A percentile compares a stretch with the other conserved stretches of the same genome.
These are phyloP conservation scores for Oxycera nigricornis DNA, from an alignment of 2,888 invertebrate species.

Conservation along the genomic window DNA sequence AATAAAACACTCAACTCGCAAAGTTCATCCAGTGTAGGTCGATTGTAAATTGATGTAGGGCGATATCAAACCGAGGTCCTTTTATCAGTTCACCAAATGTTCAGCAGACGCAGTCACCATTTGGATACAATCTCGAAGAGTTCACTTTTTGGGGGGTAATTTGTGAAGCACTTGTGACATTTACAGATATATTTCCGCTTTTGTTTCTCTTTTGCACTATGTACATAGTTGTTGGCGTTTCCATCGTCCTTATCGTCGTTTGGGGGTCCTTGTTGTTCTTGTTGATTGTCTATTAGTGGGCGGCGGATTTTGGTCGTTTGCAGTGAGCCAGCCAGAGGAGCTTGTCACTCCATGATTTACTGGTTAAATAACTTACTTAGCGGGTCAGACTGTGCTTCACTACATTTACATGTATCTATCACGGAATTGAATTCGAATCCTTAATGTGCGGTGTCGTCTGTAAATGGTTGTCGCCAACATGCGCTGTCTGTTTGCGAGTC, in stretches of 20 bases:
- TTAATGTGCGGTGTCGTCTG: constrained; percentile 7
- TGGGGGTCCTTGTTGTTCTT: constrained; percentile 7
- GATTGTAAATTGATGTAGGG: no score
- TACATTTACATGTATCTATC: neutral
- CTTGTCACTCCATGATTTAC: constrained; percentile 39
- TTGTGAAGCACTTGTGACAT: constrained; percentile 36
- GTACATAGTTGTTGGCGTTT: neutral
- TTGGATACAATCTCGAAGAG: neutral
- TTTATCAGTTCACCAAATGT: neutral
- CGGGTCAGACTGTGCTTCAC: neutral
- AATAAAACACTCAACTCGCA: no score
- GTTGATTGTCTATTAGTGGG: constrained; percentile 11
- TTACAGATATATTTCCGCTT: constrained; percentile 36
- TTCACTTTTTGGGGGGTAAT: constrained; percentile 32
- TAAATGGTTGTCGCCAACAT: constrained; percentile 25
- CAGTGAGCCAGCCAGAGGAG: neutral
- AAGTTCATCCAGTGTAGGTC: no score
- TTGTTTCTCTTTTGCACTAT: neutral
- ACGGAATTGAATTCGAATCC: constrained; percentile 20
- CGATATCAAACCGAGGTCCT: no score
- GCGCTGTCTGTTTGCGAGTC: neutral
- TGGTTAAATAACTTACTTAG: constrained; percentile 35
- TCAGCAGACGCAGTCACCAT: neutral
- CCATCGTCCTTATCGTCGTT: no score
- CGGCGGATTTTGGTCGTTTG: neutral